A percentile compares a stretch with the other conserved stretches of the same genome.
These are phyloP conservation scores for Nesidiocoris tenuis DNA, from an alignment of 2,888 invertebrate species.

Conservation along the genomic window DNA sequence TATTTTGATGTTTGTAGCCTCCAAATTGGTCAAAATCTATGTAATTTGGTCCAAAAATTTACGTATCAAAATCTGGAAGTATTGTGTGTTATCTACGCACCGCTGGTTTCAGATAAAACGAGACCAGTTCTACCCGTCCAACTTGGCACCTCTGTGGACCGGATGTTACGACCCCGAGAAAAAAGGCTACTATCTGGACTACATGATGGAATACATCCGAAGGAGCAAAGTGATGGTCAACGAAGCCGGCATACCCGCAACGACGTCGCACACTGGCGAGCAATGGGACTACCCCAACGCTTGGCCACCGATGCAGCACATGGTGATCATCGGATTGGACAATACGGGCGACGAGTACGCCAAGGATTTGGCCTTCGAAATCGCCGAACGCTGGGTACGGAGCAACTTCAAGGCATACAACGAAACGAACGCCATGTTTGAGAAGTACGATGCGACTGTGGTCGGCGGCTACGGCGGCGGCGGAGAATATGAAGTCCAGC, in stretches of 20 bases:
- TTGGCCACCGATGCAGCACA: slow-evolving; percentile 90
- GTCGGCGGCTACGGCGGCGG: slow-evolving; percentile 75
- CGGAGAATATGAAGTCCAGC: slow-evolving; percentile 86
- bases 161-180: slow-evolving; percentile 65
- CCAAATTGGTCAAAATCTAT: too few species aligned
- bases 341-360: slow-evolving; percentile 67
- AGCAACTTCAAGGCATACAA: slow-evolving; percentile 76
- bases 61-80: too few species aligned
- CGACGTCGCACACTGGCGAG: slow-evolving; percentile 75
- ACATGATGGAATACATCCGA: slow-evolving; percentile 60
- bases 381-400: slow-evolving; percentile 78
- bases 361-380: slow-evolving; percentile 64
- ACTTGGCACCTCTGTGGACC: slow-evolving; percentile 80
- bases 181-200: slow-evolving; percentile 54
- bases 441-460: slow-evolving; percentile 68
- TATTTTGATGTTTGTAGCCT: too few species aligned
- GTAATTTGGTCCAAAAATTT: too few species aligned
- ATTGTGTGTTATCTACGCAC: too few species aligned
- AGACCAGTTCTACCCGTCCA: slow-evolving; percentile 75
- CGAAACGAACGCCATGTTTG: slow-evolving; percentile 70
- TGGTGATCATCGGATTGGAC: slow-evolving; percentile 75
- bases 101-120: slow-evolving; percentile 59
- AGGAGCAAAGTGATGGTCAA: slow-evolving; percentile 58
- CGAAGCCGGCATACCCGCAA: slow-evolving; percentile 78
- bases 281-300: slow-evolving; percentile 94